Evolutionary conservation across 2,113 vertebrate species (phyloP), one percentile per base, ranked within the genome.

Genomic region (Oenanthe oenanthe): DNA sequence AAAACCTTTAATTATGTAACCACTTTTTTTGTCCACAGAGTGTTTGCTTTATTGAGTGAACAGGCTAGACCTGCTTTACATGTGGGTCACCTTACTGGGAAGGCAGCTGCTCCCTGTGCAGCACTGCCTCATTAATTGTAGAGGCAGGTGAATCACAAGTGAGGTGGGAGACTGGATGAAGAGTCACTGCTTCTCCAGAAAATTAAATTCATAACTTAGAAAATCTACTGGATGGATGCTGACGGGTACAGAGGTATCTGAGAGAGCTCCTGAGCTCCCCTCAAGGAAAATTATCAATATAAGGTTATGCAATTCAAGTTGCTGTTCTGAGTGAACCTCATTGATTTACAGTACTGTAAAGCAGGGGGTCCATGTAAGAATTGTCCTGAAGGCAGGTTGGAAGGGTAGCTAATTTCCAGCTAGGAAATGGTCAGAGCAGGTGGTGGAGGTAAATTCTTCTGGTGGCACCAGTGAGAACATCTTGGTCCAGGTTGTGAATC

Each of bases 51-150:
- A 42, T 57, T 81, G n/a, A 53, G 57, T 6, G 53, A 95, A 91
- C 95, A 95, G 91, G 96, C 86, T 2, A 86, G 83, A 95, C 96
- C 87, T 93, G 96, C 45, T 93, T 68, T 84, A 20, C 83, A 78
- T 81, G 77, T 91, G 76, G 73, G 56, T 94, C 80, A 86, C 56
- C 72, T 83, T 36, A 13, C 51, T 42, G 28, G n/a, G 58, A 56
- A 79, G 66, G 43, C 66, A 56, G 63, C 72, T 70, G 43, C 3
- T 93, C 47, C 51, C 68, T 32, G 1, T 3, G 31, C 0, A 0
- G 58, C 19, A 17, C 43, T 60, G 47, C 17, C 56, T 82, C 0
- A 0, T 50, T 90, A 84, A 51, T 50, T 86, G 65, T 19, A 71
- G 63, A 40, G 72, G 42, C 5, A 29, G 38, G 36, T 84, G 88